These are phyloP conservation scores for Vidua chalybeata DNA, from an alignment of 2,113 vertebrate genomes.

Conservation along the genomic window DNA sequence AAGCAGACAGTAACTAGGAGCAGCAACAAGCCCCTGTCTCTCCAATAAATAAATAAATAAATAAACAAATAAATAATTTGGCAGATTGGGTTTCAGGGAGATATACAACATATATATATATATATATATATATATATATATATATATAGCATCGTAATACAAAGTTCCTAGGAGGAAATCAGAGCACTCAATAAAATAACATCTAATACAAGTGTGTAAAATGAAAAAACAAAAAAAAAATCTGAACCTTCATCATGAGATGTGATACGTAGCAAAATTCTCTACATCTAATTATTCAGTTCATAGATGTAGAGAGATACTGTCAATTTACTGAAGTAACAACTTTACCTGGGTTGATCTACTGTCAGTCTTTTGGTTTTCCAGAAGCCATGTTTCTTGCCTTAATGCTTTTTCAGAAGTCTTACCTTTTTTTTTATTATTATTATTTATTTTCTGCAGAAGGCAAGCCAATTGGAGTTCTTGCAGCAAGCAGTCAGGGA, in stretches of 20 bases:
- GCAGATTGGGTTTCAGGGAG: not conserved
- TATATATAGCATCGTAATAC: not conserved
- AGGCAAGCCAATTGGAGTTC: not conserved
- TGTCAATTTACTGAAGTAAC: not conserved
- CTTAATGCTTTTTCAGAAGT: not conserved
- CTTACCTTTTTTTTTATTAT: too few relatives aligned
- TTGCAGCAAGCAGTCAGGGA: not conserved
- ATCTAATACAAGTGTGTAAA: not conserved
- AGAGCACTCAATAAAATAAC: not conserved
- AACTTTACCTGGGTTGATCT: not conserved
- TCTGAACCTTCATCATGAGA: not conserved
- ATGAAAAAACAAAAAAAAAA: too few relatives aligned
- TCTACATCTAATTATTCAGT: not conserved
- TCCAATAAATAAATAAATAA: not conserved
- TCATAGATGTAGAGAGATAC: not conserved
- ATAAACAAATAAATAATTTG: too few relatives aligned
- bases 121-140: too few relatives aligned
- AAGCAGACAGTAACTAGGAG: not conserved
- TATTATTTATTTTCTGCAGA: not conserved
- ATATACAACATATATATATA: not conserved
- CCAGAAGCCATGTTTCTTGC: not conserved
- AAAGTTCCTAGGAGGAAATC: not conserved
- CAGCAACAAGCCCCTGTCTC: not conserved
- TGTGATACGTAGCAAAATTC: rapidly evolving
- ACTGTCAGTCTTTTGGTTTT: not conserved